A percentile compares a stretch with the other conserved stretches of the same genome.
These are phyloP conservation scores for Coregonus ussuriensis DNA, from an alignment of 2,797 vertebrate species.

Conservation along the genomic window DNA sequence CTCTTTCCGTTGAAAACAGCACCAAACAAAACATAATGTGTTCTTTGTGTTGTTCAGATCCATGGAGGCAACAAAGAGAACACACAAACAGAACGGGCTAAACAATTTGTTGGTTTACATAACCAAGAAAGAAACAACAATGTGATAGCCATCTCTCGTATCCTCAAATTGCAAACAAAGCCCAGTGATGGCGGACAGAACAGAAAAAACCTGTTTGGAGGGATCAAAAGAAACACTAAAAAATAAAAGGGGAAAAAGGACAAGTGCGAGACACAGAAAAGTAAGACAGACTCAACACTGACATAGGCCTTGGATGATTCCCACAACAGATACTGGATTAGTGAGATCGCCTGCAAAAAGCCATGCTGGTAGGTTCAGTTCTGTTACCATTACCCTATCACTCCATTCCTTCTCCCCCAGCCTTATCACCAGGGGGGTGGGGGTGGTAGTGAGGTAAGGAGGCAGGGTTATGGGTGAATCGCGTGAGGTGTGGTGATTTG, in stretches of 20 bases:
- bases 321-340: slow-evolving; percentile 60
- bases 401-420: background rate
- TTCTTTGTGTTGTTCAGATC: slow-evolving; percentile 38
- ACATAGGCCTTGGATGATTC: slow-evolving; percentile 57
- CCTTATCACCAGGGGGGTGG: slow-evolving; percentile 16
- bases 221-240: slow-evolving; percentile 63
- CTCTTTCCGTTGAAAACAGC: slow-evolving; percentile 44
- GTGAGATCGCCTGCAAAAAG: slow-evolving; percentile 49
- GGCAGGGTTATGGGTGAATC: background rate
- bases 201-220: slow-evolving; percentile 48
- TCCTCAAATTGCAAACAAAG: slow-evolving; percentile 67
- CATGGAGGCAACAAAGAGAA: slow-evolving; percentile 51
- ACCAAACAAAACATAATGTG: slow-evolving; percentile 38
- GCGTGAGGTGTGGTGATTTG: slow-evolving; percentile 4
- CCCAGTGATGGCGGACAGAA: slow-evolving; percentile 61
- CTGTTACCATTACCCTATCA: slow-evolving; percentile 44
- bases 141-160: slow-evolving; percentile 65
- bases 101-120: slow-evolving; percentile 60
- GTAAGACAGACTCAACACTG: slow-evolving; percentile 71
- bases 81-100: slow-evolving; percentile 50
- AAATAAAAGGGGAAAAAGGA: slow-evolving; percentile 35
- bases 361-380: slow-evolving; percentile 65
- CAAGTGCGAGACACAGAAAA: slow-evolving; percentile 70
- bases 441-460: background rate
- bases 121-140: slow-evolving; percentile 37